A percentile compares a stretch with the other conserved stretches of the same genome.
Conservation (phyloP, 2,888 invertebrate genomes). For the Thyatira batis region DNA sequence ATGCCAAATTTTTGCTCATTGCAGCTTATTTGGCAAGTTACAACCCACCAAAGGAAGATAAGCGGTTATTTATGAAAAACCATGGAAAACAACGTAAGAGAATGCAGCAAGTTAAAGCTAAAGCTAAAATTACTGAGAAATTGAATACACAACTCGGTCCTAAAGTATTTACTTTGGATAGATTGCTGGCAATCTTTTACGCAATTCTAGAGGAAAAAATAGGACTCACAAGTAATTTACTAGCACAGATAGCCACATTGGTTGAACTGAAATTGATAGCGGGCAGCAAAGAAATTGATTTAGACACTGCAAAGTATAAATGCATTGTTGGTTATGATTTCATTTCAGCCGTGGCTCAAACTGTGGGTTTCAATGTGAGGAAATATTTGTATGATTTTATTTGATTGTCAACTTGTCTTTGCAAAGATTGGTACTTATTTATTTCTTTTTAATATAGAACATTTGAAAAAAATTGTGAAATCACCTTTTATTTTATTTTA, state of each 20-base stretch:
- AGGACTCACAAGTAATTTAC: conserved; percentile 92
- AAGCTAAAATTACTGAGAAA: conserved; percentile 79
- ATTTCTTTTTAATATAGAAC: conserved; percentile 14
- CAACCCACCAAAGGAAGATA: conserved; percentile 94
- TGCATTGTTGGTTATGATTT: conserved; percentile 93
- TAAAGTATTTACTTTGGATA: conserved; percentile 90
- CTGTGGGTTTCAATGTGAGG: conserved; percentile 88
- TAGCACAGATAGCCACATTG: conserved; percentile 93
- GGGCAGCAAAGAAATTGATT: conserved; percentile 86
- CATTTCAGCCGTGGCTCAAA: conserved; percentile 88
- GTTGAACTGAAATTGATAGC: conserved; percentile 91
- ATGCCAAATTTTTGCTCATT: conserved; percentile 93
- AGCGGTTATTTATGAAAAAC: conserved; percentile 91
- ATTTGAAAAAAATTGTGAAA: too few relatives aligned
- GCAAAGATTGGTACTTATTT: not conserved
- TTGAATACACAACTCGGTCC: conserved; percentile 90
- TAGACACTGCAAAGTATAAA: conserved; percentile 92
- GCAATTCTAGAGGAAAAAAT: conserved; percentile 93
- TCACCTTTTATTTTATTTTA: conserved; percentile 15
- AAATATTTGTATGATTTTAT: conserved; percentile 89
- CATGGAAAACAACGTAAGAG: conserved; percentile 88
- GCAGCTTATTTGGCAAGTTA: conserved; percentile 96
- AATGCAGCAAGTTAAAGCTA: conserved; percentile 82
- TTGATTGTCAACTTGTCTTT: conserved; percentile 29
- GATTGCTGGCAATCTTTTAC: conserved; percentile 94